phyloP scores from a whole-genome alignment of 37 sponge, comb jelly and placozoan species.

The Hexactinellida sp. region DNA sequence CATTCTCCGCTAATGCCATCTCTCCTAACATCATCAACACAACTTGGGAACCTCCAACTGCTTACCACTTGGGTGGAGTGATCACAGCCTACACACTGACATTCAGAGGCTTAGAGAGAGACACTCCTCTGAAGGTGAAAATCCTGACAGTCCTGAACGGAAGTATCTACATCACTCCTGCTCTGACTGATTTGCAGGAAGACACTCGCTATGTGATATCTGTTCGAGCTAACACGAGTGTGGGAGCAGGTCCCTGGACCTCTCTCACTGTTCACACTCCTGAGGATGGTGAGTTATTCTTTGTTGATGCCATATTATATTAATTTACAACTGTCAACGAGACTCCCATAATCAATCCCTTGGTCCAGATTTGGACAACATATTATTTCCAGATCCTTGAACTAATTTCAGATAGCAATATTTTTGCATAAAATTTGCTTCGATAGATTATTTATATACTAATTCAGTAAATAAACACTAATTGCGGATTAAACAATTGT shows the following conservation, averaged over 20 bases:
- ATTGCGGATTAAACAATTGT: too few relatives aligned
- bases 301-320: background rate
- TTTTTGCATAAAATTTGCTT: too few relatives aligned
- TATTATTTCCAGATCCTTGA: too few relatives aligned
- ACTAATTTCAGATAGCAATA: too few relatives aligned
- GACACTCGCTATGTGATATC: slow-evolving; percentile 8
- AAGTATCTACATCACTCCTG: slow-evolving; percentile 15
- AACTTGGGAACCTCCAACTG: slow-evolving; percentile 9
- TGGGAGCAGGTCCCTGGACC: slow-evolving; percentile 8
- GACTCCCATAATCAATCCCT: too few relatives aligned
- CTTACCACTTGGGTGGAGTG: slow-evolving; percentile 15
- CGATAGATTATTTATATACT: too few relatives aligned
- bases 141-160: background rate
- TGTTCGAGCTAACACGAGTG: slow-evolving; percentile 16
- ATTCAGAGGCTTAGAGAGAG: background rate
- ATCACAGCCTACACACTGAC: slow-evolving; percentile 12
- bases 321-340: too few relatives aligned
- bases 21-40: slow-evolving; percentile 14
- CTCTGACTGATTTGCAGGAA: slow-evolving; percentile 5
- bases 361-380: too few relatives aligned
- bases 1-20: slow-evolving; percentile 15
- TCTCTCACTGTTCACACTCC: background rate
- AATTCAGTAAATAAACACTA: too few relatives aligned
- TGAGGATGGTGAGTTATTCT: background rate
- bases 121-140: background rate